Evolutionary conservation across 2,113 vertebrate species (phyloP).

Genomic region (Proterorhinus semilunaris): DNA sequence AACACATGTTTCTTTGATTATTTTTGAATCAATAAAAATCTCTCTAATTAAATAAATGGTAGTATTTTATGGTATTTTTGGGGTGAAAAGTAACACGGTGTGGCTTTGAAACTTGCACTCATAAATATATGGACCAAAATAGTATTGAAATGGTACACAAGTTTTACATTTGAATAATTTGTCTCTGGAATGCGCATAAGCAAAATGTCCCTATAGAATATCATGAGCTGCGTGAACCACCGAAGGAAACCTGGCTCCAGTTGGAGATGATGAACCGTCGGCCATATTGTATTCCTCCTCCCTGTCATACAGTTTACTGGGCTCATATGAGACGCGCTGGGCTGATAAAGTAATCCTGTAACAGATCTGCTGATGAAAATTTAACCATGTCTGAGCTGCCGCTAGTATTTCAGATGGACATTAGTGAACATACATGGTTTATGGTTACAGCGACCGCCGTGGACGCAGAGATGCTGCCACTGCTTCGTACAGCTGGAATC

Average conservation of each 20-base stretch:
- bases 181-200: background rate
- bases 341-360: constrained; percentile 25
- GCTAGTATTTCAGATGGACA: constrained; percentile 24
- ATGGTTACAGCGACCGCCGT: constrained; percentile 4
- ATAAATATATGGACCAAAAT: too few species aligned
- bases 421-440: constrained; percentile 4
- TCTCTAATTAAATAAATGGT: too few species aligned
- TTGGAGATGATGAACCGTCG: background rate
- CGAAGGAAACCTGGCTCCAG: background rate
- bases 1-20: too few species aligned
- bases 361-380: constrained; percentile 41
- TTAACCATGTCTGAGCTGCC: constrained; percentile 17
- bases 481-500: too few species aligned
- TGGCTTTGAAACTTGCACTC: too few species aligned
- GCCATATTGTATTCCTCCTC: constrained; percentile 6
- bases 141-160: too few species aligned
- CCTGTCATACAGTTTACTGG: background rate
- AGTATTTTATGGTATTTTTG: too few species aligned
- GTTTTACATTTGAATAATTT: too few species aligned
- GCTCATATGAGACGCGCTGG: constrained; percentile 20
- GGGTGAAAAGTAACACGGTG: too few species aligned
- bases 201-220: background rate
- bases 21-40: too few species aligned
- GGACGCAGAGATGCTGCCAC: too few species aligned
- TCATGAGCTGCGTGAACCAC: background rate